phyloP scores from a whole-genome alignment of 2,113 vertebrate genomes.

The Australoheros scitulus region DNA sequence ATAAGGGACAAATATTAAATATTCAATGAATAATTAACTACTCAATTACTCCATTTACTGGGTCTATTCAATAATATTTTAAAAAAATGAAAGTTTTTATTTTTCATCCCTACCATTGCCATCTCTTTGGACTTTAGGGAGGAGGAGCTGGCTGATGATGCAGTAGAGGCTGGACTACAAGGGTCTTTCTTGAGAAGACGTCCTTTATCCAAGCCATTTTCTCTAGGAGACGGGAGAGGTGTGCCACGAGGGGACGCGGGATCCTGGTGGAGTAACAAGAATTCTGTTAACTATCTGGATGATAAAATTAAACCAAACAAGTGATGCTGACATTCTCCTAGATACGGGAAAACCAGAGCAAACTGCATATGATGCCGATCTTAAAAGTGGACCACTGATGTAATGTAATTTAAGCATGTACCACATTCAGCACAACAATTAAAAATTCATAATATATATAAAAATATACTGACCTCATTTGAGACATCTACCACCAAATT shows the following conservation, averaged over 20 bases:
- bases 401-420: neutral
- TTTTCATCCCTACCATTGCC: slow-evolving; percentile 62
- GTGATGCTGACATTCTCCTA: neutral
- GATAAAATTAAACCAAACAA: neutral
- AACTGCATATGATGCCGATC: neutral
- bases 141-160: slow-evolving; percentile 95
- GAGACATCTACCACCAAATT: slow-evolving; percentile 95
- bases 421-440: neutral
- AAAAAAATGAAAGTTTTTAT: neutral
- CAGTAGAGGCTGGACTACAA: slow-evolving; percentile 92
- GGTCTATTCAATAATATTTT: neutral
- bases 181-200: slow-evolving; percentile 92
- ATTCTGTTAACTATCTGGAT: slow-evolving; percentile 1
- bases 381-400: neutral
- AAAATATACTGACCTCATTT: slow-evolving; percentile 83
- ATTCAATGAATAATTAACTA: neutral
- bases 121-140: slow-evolving; percentile 93
- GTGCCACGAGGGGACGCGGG: slow-evolving; percentile 90
- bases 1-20: neutral
- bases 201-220: slow-evolving; percentile 93
- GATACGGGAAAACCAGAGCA: neutral
- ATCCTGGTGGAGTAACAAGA: slow-evolving; percentile 77
- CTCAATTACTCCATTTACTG: neutral
- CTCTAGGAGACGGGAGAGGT: slow-evolving; percentile 91
- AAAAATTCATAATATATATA: neutral